Base-by-base conservation (phyloP, 2,113 vertebrate species). In the Clarias batrachus region DNA sequence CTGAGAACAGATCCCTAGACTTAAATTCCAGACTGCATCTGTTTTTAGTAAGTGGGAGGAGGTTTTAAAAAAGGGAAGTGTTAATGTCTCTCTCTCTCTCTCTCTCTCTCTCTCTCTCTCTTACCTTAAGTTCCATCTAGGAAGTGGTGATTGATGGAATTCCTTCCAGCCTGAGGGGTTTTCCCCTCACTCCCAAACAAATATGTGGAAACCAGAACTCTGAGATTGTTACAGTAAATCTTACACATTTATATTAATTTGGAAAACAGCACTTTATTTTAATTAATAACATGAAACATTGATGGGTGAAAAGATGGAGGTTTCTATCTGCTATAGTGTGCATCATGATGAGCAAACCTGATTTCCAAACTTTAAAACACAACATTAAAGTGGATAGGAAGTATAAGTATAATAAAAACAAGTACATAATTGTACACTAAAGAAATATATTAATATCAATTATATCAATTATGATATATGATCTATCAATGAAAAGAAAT, bases 1-100 rank as follows among this genome's bases (percentile, higher is more conserved):
- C 82, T 80, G 48, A 48, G 48, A 48, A 48, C 74, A 63, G 33
- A 76, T 62, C 21, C 27, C 73, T 76, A 83, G 77, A 59, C 87
- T 90, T 85, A 90, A 86, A 86, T 87, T 54, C 65, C 66, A 81
- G 56, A 81, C 90, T 85, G 89, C 7, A 19, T 81, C 79, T 81
- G 79, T 81, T 63, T 81, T 81, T 81, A 81, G 79, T 59, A 81
- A 62, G 59, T 63, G 59, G 79, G 59, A 63, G 59, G 59, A 81
- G 79, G 79, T 81, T 13, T 62, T 8, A 81, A 81, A 81, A 63
- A 62, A 27, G 56, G 79, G 79, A 81, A 81, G 60, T 63, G 60
- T 63, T 63, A 81, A 63, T 81, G 60, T 63, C 59, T 62, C 27
- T 57, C 54, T 60, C 37, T 41, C 17, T 59, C 57, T 59, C 16